A percentile compares a stretch with the other conserved stretches of the same genome.
phyloP scores from a whole-genome alignment of 2,888 invertebrate species.

The Lochmaea crataegi region DNA sequence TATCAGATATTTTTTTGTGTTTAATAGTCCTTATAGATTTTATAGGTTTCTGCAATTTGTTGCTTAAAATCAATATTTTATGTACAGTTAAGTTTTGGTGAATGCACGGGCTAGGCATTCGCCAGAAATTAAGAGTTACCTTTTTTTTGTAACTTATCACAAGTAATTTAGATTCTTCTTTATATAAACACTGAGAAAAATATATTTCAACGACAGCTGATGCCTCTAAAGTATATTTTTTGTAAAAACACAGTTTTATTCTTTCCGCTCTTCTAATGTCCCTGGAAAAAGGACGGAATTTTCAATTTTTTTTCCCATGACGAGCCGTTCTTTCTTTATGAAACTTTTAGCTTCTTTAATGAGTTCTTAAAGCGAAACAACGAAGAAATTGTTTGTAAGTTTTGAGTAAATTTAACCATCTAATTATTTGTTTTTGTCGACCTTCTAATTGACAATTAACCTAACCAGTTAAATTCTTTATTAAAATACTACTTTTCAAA shows the following conservation, averaged over 20 bases:
- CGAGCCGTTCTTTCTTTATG: background rate
- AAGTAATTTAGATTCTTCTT: too few relatives aligned
- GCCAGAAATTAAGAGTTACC: too few relatives aligned
- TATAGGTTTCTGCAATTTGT: background rate
- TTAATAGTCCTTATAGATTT: too few relatives aligned
- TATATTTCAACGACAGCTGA: too few relatives aligned
- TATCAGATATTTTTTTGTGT: too few relatives aligned
- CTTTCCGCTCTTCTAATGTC: background rate
- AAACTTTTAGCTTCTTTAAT: background rate
- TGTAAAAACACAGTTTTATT: background rate
- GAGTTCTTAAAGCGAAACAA: background rate
- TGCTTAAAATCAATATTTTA: too few relatives aligned
- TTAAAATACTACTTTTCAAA: too few relatives aligned
- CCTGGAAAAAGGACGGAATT: background rate
- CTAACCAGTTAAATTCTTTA: too few relatives aligned
- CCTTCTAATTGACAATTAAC: background rate
- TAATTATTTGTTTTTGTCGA: background rate
- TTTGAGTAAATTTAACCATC: background rate
- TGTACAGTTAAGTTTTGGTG: too few relatives aligned
- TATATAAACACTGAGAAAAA: too few relatives aligned
- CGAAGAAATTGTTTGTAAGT: conserved; percentile 7
- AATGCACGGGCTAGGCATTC: too few relatives aligned
- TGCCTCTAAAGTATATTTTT: background rate
- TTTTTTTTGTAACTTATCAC: too few relatives aligned
- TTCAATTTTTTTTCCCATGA: background rate